A percentile compares a stretch with the other conserved stretches of the same genome.
phyloP scores from a whole-genome alignment of 37 sponge, comb jelly and placozoan species.

The Chondrosia reniformis region DNA sequence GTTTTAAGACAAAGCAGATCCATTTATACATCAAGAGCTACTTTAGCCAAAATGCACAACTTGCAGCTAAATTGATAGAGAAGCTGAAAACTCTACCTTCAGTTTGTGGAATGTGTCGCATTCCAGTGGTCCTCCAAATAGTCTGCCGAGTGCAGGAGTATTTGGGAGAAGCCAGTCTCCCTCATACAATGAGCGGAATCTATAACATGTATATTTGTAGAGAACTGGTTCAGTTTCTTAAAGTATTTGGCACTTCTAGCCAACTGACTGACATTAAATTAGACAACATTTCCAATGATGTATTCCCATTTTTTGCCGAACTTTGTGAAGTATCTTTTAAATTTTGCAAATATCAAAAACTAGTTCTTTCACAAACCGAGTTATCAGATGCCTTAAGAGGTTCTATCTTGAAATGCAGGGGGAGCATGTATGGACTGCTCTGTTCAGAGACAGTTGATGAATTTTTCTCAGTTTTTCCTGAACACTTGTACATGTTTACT shows the following conservation, averaged over 20 bases:
- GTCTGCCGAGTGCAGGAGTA: not conserved
- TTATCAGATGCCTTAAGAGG: not conserved
- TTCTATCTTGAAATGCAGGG: not conserved
- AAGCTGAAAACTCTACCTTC: not conserved
- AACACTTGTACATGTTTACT: not conserved
- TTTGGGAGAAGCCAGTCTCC: not conserved
- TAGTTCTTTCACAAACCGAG: not conserved
- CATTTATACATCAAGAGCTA: not conserved
- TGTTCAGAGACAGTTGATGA: not conserved
- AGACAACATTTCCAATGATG: not conserved
- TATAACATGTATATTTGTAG: not conserved
- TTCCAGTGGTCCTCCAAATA: not conserved
- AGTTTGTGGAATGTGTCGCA: not conserved
- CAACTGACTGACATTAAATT: not conserved
- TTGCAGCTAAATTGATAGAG: not conserved
- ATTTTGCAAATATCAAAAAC: not conserved
- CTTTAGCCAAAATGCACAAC: not conserved
- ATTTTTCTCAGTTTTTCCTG: not conserved
- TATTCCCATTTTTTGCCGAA: not conserved
- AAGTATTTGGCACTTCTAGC: too few relatives aligned
- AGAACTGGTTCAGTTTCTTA: not conserved
- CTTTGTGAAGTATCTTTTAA: not conserved
- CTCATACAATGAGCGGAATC: not conserved
- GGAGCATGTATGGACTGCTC: constrained; percentile 8
- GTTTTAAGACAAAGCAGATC: not conserved